Base-by-base conservation (phyloP, 2,113 vertebrate species). In the Mustela nigripes region DNA sequence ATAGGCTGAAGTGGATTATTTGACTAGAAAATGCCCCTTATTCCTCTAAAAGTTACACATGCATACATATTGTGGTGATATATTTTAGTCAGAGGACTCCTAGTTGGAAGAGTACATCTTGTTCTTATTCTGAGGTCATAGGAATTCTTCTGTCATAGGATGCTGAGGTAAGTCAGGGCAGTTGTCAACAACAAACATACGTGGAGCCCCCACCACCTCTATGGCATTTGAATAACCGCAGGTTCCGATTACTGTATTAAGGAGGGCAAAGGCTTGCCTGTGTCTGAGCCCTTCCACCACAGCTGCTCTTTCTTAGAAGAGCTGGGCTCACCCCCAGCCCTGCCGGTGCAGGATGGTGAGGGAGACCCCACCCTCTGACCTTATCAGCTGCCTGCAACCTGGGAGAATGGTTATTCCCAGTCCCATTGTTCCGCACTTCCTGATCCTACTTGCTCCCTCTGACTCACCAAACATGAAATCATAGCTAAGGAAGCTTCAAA, bases 381-480 rank as follows among this genome's bases (percentile, higher is more conserved):
- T 98, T 96, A 95, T 88, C 97, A 94, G 73, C 73, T 87, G 94
- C 92, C 82, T 94, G 80, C 63, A 87, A 92, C 97, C 90, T 95
- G 93, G 88, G 90, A 93, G 95, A 97, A 98, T 36, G 71, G 96
- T 95, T 94, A 96, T 97, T 98, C 96, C 95, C 95, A 97, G 94
- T 95, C 92, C 95, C 82, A 98, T 98, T 98, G 98, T 97, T 96
- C 28, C 53, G 62, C 19, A 78, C 86, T 97, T 98, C 98, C 97
- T 97, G 95, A 95, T 95, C 94, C 89, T 86, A 89, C 94, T 91
- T 83, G 93, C 56, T 83, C 93, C 91, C 56, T 91, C 80, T 98
- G 97, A 98, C 92, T 97, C 98, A 98, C 82, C 45, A 62, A 95
- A 73, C 89, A 96, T 98, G 97, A 98, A 96, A 92, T 98, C 97